phyloP scores from a whole-genome alignment of 37 sponge, comb jelly and placozoan genomes.

The Cladorhizidae sp. region DNA sequence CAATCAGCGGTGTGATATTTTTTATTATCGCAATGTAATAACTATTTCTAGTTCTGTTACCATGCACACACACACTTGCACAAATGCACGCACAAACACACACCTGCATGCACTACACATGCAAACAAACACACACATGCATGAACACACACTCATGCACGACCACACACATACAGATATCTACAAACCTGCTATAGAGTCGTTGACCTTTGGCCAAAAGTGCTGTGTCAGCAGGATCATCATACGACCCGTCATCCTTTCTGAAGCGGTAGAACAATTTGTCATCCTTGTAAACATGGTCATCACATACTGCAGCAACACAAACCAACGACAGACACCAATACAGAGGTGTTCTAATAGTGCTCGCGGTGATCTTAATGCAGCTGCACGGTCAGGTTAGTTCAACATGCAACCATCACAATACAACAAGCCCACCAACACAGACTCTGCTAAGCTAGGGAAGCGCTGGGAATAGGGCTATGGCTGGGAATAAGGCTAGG shows the following conservation, averaged over 20 bases:
- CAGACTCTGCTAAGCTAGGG: no score
- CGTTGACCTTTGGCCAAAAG: conserved; percentile 78
- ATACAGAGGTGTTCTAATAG: no score
- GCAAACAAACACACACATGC: neutral
- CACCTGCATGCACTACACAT: neutral
- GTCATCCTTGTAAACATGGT: conserved; percentile 86
- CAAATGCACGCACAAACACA: conserved; percentile 2
- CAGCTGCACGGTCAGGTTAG: no score
- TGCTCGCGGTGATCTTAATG: no score
- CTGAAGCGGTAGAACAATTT: conserved; percentile 85
- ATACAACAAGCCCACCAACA: neutral
- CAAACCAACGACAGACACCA: no score
- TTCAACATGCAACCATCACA: no score
- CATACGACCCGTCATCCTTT: conserved; percentile 81
- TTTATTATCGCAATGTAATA: no score
- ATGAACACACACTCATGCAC: neutral
- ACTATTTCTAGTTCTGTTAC: no score
- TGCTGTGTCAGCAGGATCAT: conserved; percentile 62
- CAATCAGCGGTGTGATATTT: no score
- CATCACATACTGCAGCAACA: conserved; percentile 83
- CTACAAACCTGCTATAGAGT: conserved; percentile 66
- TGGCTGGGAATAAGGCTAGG: no score
- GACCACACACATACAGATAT: neutral
- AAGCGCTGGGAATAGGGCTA: no score
- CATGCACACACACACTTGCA: conserved; percentile 2